Evolutionary conservation across 2,113 vertebrate species (phyloP).

Genomic region (Callaeas wilsoni): DNA sequence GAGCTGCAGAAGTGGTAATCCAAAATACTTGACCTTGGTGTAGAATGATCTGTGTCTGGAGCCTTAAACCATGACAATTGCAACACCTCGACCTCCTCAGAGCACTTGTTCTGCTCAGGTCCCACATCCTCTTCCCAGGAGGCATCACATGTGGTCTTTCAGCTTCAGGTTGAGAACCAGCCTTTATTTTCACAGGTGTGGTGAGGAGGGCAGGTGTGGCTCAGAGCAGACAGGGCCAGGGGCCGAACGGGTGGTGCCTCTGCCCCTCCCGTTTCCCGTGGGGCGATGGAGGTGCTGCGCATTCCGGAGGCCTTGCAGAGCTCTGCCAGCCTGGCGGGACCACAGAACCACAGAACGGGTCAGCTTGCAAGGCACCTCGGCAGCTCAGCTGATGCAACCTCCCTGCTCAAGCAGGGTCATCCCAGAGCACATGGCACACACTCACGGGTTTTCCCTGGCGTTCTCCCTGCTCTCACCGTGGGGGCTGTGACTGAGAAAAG

Average conservation of each 20-base stretch:
- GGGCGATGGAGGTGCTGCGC: rapidly evolving
- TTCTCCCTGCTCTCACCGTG: neutral
- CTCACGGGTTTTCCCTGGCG: rapidly evolving
- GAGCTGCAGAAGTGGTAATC: neutral
- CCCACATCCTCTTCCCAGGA: rapidly evolving
- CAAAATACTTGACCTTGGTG: neutral
- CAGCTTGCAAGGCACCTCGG: neutral
- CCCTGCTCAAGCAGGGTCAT: neutral
- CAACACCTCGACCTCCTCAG: neutral
- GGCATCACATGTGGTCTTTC: rapidly evolving
- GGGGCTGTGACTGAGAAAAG: neutral
- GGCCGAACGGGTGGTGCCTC: rapidly evolving
- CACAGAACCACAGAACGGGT: neutral
- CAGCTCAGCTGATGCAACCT: neutral
- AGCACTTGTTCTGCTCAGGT: rapidly evolving
- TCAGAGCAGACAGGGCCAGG: rapidly evolving
- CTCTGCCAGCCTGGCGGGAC: neutral
- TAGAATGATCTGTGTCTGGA: neutral
- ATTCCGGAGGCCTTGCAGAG: rapidly evolving
- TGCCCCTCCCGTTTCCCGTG: rapidly evolving
- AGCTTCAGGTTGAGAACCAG: rapidly evolving
- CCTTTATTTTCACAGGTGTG: rapidly evolving
- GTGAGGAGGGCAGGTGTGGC: neutral
- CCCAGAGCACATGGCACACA: rapidly evolving
- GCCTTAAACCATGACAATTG: neutral